Conservation (phyloP, 2,797 vertebrate species). For the Bryconaethiops microstoma region DNA sequence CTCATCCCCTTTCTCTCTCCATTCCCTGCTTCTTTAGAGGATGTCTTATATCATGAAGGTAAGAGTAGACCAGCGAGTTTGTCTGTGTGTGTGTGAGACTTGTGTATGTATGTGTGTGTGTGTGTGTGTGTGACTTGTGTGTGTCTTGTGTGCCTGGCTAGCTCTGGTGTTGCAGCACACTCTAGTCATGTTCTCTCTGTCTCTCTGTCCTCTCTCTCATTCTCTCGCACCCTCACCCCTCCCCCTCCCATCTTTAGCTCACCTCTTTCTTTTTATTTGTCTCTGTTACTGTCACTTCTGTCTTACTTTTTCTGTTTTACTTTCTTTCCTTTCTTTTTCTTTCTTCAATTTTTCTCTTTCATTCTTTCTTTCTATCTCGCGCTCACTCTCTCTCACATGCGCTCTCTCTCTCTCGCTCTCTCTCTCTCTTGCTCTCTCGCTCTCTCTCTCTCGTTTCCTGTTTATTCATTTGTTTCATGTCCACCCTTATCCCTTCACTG, state of each 20-base stretch:
- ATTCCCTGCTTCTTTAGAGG: conserved; percentile 92
- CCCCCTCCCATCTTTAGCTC: not conserved
- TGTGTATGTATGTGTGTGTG: conserved; percentile 55
- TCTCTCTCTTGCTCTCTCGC: conserved; percentile 45
- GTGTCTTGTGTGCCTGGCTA: conserved; percentile 52
- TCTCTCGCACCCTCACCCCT: not conserved
- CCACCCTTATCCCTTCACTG: conserved; percentile 42
- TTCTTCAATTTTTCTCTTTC: conserved; percentile 1
- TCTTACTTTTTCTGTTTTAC: no score
- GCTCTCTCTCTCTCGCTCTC: not conserved
- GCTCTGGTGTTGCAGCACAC: conserved; percentile 63
- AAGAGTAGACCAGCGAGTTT: conserved; percentile 84
- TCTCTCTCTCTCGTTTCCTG: conserved; percentile 64
- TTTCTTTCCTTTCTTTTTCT: no score
- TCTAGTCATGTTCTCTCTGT: conserved; percentile 36
- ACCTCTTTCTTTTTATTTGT: not conserved
- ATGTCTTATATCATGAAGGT: conserved; percentile 99
- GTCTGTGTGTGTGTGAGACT: conserved; percentile 43
- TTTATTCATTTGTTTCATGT: conserved; percentile 61
- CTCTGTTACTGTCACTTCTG: not conserved
- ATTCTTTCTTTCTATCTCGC: not conserved
- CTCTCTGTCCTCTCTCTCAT: not conserved
- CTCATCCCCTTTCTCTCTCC: conserved; percentile 84
- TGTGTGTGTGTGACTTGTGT: conserved; percentile 29
- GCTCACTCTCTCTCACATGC: not conserved